Evolutionary conservation across 1,140 invertebrate genomes (phyloP).

Genomic region (Papilio polytes): DNA sequence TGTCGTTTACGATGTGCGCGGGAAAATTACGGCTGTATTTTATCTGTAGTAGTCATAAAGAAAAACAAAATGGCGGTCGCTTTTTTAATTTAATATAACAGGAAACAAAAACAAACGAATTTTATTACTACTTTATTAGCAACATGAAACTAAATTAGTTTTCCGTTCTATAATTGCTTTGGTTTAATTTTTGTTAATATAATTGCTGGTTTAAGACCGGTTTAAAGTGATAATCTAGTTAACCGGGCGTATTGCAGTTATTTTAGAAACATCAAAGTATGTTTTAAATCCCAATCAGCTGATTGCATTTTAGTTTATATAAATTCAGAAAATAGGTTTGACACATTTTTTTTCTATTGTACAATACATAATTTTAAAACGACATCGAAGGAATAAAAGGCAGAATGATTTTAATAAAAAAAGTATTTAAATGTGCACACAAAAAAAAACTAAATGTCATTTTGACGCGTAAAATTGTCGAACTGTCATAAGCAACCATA

Average conservation of each 20-base stretch:
- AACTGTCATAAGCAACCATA: neutral
- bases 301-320: neutral
- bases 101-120: neutral
- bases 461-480: neutral
- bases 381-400: too few species aligned
- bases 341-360: too few species aligned
- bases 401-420: neutral
- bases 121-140: constrained; percentile 6
- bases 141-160: neutral
- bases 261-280: neutral
- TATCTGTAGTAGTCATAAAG: constrained; percentile 15
- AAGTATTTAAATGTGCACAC: neutral
- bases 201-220: neutral
- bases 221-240: constrained; percentile 15
- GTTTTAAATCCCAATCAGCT: neutral
- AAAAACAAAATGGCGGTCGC: neutral
- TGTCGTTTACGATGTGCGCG: constrained; percentile 33
- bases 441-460: neutral
- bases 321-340: neutral
- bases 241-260: neutral
- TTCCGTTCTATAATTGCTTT: neutral
- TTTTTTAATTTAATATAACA: neutral
- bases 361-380: too few species aligned
- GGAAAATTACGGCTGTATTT: constrained; percentile 27
- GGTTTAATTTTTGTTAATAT: constrained; percentile 15